phyloP scores from a whole-genome alignment of 2,797 vertebrate species.

The Tachyglossus aculeatus region DNA sequence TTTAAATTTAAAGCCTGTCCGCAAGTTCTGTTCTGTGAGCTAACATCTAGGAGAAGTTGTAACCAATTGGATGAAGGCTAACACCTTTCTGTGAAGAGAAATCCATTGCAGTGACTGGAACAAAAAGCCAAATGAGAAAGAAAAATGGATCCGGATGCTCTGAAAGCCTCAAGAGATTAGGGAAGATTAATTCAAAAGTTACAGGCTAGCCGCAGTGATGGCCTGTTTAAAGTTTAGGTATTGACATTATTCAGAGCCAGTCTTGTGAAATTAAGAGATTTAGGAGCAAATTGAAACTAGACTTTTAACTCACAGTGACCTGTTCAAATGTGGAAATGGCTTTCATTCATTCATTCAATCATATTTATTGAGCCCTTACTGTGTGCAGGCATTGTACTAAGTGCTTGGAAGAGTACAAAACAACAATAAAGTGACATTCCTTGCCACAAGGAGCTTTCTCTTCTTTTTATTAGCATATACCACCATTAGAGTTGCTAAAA shows the following conservation, averaged over 20 bases:
- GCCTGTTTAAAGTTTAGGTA: not conserved
- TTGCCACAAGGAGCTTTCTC: no score
- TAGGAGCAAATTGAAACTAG: no score
- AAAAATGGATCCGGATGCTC: not conserved
- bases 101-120: not conserved
- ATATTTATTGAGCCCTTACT: no score
- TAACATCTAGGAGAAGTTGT: not conserved
- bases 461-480: no score
- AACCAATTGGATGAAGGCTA: not conserved
- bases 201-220: not conserved
- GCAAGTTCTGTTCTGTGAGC: conserved; percentile 16
- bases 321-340: no score
- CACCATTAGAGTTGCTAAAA: no score
- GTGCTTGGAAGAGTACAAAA: no score
- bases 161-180: not conserved
- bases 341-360: no score
- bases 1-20: conserved; percentile 6
- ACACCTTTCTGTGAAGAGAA: not conserved
- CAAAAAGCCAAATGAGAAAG: not conserved
- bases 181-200: not conserved
- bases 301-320: no score
- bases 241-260: not conserved
- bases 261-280: not conserved
- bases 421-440: no score
- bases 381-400: no score